phyloP scores from a whole-genome alignment of 2,888 invertebrate genomes.

The Busseola fusca region DNA sequence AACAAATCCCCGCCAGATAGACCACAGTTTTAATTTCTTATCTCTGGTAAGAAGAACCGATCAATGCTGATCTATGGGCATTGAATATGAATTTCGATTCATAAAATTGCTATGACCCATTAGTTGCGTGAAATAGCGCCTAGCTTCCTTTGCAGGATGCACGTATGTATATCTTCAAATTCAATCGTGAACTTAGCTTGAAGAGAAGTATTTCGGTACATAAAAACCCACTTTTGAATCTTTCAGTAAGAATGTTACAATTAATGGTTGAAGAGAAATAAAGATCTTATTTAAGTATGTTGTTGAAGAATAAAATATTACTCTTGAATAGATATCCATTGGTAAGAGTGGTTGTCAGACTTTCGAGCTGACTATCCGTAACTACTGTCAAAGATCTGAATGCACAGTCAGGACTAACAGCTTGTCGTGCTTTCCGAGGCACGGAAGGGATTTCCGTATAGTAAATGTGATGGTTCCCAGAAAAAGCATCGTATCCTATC shows the following conservation, averaged over 20 bases:
- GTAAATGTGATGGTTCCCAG: neutral
- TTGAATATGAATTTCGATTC: conserved; percentile 17
- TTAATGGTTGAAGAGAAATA: neutral
- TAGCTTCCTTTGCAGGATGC: conserved; percentile 25
- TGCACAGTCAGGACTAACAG: neutral
- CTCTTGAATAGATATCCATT: neutral
- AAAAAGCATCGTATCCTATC: conserved; percentile 3
- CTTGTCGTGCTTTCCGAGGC: neutral
- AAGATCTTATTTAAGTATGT: neutral
- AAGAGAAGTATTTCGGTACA: neutral
- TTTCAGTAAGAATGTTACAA: conserved; percentile 4
- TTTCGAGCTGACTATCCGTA: neutral
- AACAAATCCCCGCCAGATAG: conserved; percentile 3
- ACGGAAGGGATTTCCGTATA: neutral
- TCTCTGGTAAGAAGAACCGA: conserved; percentile 10
- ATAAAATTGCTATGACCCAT: conserved; percentile 35
- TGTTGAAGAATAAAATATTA: too few relatives aligned
- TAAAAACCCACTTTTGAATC: conserved; percentile 3
- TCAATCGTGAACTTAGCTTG: conserved; percentile 14
- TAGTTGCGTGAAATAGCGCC: conserved; percentile 20
- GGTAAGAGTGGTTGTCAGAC: neutral
- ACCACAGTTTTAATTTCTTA: conserved; percentile 10
- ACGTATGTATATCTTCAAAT: conserved; percentile 20
- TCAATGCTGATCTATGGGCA: neutral
- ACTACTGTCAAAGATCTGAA: too few relatives aligned